Evolutionary conservation across 1,140 invertebrate species (phyloP), one percentile per base, ranked within the genome.

Genomic region (Mylabris phalerata): DNA sequence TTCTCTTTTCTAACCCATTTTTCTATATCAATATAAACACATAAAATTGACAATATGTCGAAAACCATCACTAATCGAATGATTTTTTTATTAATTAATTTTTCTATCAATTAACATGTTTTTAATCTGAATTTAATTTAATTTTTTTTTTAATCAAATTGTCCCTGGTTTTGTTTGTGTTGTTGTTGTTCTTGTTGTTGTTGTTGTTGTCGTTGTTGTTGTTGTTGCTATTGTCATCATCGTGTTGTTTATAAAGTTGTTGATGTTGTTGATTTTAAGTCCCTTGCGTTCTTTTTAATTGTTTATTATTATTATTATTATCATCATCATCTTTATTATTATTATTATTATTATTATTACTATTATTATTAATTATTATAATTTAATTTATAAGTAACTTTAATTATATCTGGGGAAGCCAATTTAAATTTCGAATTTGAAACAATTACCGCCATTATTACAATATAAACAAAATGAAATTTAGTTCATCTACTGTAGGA

Each of bases 141-240:
- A 9, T 39, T 48, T 48, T 19, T 44, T 47, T 65, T 67, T 65
- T 63, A 57, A 61, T 67, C 59, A 57, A 59, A 50, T 67, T 69
- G 65, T 69, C 63, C 63, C 65, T 68, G 62, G 65, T 68, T 57
- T 65, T 61, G 57, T 57, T 64, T 65, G 57, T 60, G 60, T 63
- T 66, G 57, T 66, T 69, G 64, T 66, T 60, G 61, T 41, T 64
- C 60, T 60, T 57, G 54, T 62, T 50, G 32, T 32, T 32, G 27
- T 32, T n/a, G n/a, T n/a, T 32, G 32, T 32, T 32, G 32, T 32
- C 7, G 48, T 32, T 32, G 32, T 32, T 7, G 7, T 32, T 7
- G 7, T 32, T 7, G 32, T 32, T 32, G 32, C 7, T 32, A 32
- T 32, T 32, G 32, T 19, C 19, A 19, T 19, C 19, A 19, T 19